Base-by-base conservation (phyloP, 2,888 invertebrate species). In the Melikaiella ostensackeni region DNA sequence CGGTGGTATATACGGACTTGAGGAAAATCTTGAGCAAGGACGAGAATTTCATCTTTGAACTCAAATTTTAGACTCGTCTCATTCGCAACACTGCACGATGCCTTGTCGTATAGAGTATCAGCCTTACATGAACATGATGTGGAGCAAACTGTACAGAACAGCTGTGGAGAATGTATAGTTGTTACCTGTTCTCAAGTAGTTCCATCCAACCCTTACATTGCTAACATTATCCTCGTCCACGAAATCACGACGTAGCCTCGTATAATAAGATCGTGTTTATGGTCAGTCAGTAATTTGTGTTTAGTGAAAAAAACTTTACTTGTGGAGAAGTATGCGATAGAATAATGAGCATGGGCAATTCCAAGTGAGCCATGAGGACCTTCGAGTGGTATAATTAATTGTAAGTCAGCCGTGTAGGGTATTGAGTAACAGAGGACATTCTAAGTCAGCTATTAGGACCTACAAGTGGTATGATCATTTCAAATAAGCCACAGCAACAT, bases 111-210 rank as follows among this genome's bases (percentile, higher is more conserved):
- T 38, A 24, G 16, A 13, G 21, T 63, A 21, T 63, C 21, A 64
- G 16, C 21, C 38, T 35, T 27, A 19, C 2, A 27, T 74, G 57
- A 77, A 35, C 38, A 66, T 73, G n/a, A 77, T 76, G 78, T 75
- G 66, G 77, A 77, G 78, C 81, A 84, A 87, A 88, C 87, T 88
- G 88, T 80, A 82, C 80, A 61, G 82, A 88, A 85, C 88, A 87
- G 86, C 88, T 89, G 89, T 80, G 82, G 84, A 79, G 80, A 88
- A 89, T 88, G 86, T 88, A 89, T 89, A 84, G 87, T 83, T 82
- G 85, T 88, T 88, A 86, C 87, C 88, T 88, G 89, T 87, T 86
- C 77, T 79, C 62, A 75, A 77, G 80, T 76, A 80, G 81, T 80
- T 82, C 75, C 80, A 79, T 82, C 11, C 24, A 46, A 30, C 66